Base-by-base conservation (phyloP, 2,113 vertebrate species). In the Dolichotis patagonum region DNA sequence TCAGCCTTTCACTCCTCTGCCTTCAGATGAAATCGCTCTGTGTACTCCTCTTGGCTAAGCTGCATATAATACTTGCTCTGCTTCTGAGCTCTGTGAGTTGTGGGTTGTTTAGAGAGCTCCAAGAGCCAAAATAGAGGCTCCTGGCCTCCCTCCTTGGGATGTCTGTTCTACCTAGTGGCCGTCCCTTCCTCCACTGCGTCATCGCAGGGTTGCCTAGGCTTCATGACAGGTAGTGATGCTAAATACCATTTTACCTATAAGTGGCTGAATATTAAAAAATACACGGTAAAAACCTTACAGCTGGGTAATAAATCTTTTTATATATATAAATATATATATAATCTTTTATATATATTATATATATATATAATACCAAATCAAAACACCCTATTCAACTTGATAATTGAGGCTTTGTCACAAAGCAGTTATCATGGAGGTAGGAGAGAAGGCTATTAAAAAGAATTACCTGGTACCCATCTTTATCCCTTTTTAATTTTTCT, bases 401-500 rank as follows among this genome's bases (percentile, higher is more conserved):
- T 96, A 91, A 94, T 62, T 88, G 78, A 95, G 43, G 56, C 63
- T 1, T 95, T 96, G 65, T 94, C 83, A 93, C 56, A 89, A 85
- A 96, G 77, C 67, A 89, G 60, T 75, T 93, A 78, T 94, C 95
- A 91, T 65, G 54, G 86, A 89, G 35, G 46, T 49, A 85, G 43
- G 46, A 94, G 22, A 88, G 60, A 91, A 92, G 46, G 38, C 60
- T 86, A 19, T 80, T 93, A 77, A 92, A 90, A 86, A 46, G 41
- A 82, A 83, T 88, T 95, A 60, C 30, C 94, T 96, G 73, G 65
- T 81, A 85, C n/a, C 49, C 90, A 3, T 88, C 71, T 94, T 97
- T 95, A 95, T 88, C 60, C 24, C 26, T 87, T 84, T 75, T 78
- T 69, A 96, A 95, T 71, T 96, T 96, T 86, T 96, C 80, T 96